Evolutionary conservation across 2,113 vertebrate species (phyloP), one percentile per base, ranked within the genome.

Genomic region (Aspiorhynchus laticeps): DNA sequence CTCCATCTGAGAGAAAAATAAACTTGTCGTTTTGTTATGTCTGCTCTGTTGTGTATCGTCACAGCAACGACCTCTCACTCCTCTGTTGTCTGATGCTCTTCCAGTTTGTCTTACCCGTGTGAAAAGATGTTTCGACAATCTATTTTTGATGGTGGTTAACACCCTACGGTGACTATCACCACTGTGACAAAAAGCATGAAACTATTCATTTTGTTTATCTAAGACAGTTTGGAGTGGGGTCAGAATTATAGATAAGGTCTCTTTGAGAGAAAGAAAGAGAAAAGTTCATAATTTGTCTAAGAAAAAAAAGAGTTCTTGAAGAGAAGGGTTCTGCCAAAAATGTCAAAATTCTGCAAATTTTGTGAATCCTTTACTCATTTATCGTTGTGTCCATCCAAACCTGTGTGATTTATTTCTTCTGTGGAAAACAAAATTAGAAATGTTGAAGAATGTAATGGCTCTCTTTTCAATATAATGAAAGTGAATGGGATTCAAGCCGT

Each of bases 11-110:
- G n/a, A 75, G 80, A 84, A 86, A 88, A 88, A 86, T 67, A 89
- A 86, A 86, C 84, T 79, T 43, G 43, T 31, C 12, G 5, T 61
- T 38, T 86, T 84, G 86, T 89, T 86, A 88, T 88, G 84, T 89
- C 86, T 89, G 88, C 74, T 53, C 41, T 78, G 33, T 48, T 87
- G 78, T 73, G 11, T 67, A 48, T 83, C 78, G 83, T 69, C 69
- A 87, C 28, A 41, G 38, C 71, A 83, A 11, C 10, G 10, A 80
- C 80, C 46, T 85, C 71, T 63, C 63, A 31, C 63, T 43, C 63
- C 33, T 56, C 59, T 77, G 71, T 46, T 89, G 85, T 89, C 86
- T 87, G 79, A 63, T 78, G 17, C 67, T 85, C 63, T 89, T 89
- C 83, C 83, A 87, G 63, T 51, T 78, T 43, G 21, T 17, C 65